phyloP scores from a whole-genome alignment of 2,888 invertebrate genomes.

The Mycalesis mineus region DNA sequence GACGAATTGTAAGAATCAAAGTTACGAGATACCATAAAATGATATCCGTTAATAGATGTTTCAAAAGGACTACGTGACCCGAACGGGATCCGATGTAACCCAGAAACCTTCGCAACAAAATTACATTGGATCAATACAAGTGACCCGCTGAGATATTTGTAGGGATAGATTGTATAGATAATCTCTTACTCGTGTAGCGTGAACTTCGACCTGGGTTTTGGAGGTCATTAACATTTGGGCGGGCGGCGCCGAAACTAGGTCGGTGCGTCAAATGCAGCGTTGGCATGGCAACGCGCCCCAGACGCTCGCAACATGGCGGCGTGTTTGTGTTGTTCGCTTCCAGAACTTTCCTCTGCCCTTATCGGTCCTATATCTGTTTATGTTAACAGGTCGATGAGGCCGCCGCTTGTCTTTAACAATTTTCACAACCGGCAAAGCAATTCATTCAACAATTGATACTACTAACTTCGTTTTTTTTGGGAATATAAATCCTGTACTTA shows the following conservation, averaged over 20 bases:
- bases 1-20: background rate
- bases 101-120: constrained; percentile 58
- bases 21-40: background rate
- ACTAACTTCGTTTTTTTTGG: too few species aligned
- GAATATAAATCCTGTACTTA: too few species aligned
- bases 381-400: background rate
- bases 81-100: constrained; percentile 50
- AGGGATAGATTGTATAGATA: constrained; percentile 51
- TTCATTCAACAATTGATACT: too few species aligned
- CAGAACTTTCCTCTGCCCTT: constrained; percentile 18
- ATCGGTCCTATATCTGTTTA: background rate
- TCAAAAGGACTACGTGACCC: constrained; percentile 38
- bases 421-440: background rate
- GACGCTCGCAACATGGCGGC: constrained; percentile 42
- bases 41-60: constrained; percentile 22
- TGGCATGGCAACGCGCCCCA: constrained; percentile 55
- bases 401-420: background rate
- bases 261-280: constrained; percentile 67
- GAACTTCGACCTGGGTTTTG: constrained; percentile 78
- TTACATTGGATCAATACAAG: constrained; percentile 67
- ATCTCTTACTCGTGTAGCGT: constrained; percentile 72
- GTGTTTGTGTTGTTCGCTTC: constrained; percentile 24
- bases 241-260: constrained; percentile 62
- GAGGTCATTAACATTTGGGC: constrained; percentile 78
- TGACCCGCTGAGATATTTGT: constrained; percentile 62